Evolutionary conservation across 2,113 vertebrate species (phyloP), one percentile per base, ranked within the genome.

Genomic region (Callipepla squamata): DNA sequence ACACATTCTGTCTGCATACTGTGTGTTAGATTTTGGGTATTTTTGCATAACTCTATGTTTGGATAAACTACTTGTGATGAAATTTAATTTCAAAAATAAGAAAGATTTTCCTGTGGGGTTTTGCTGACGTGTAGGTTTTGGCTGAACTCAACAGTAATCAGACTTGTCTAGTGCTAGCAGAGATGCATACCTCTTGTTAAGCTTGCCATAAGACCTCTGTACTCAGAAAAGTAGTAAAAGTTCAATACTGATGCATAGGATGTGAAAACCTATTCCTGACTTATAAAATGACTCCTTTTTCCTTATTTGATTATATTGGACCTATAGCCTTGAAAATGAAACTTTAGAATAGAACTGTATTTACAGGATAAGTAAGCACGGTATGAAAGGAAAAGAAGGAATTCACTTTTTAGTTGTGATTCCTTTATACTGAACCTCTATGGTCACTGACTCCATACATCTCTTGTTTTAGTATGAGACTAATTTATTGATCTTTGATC

Each of bases 101-200:
- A 5, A 63, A 9, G 51, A 67, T 48, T 82, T 83, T 28, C n/a
- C 16, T 15, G 17, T 50, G 21, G 9, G 7, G 32, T 20, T 62
- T 22, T 85, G 55, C 22, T 66, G 66, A 72, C 26, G 65, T 16
- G 55, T 0, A 42, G 7, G 26, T 10, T 45, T 34, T 61, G 15
- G 21, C n/a, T 83, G 73, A 78, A 74, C 16, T 63, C 47, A 65
- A 76, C 2, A 68, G 21, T 76, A 66, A 25, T 80, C 67, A 76
- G 42, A 82, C 48, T 11, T 80, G 16, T 18, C 47, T 38, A 73
- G 53, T 6, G 30, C 3, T 11, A 61, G 9, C n/a, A 65, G 1
- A 3, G 2, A 45, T 15, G 36, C 1, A 51, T 0, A 1, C 9
- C 7, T 48, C 8, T 68, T 23, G 1, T n/a, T 28, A 74, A 38